Percentiles rank a stretch among this genome's conserved stretches.
Evolutionary conservation across 2,797 vertebrate genomes (phyloP).

Genomic region (Chelon labrosus): DNA sequence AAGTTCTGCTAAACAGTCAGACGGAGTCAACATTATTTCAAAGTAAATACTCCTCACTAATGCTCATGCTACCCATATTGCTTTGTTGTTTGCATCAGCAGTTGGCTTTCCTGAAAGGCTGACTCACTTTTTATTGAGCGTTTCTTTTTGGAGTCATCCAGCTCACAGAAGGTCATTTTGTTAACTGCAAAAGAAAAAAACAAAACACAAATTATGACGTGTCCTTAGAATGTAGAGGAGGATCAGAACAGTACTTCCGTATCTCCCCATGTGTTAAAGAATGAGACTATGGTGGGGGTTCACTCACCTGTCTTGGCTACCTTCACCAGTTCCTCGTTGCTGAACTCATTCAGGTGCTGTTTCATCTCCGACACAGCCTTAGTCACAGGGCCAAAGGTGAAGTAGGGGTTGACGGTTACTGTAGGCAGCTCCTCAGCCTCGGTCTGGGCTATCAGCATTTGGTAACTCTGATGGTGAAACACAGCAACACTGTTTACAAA

Average conservation of each 20-base stretch:
- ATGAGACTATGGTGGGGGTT: too few relatives aligned
- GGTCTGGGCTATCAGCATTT: slow-evolving; percentile 87
- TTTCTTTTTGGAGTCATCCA: slow-evolving; percentile 84
- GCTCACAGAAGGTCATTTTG: slow-evolving; percentile 88
- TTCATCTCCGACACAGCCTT: slow-evolving; percentile 88
- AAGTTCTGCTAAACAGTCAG: background rate
- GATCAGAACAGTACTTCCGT: background rate
- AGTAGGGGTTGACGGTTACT: slow-evolving; percentile 87
- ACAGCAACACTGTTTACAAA: background rate
- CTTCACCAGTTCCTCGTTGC: slow-evolving; percentile 87
- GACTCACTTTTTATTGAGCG: slow-evolving; percentile 80
- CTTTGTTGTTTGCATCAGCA: slow-evolving; percentile 3
- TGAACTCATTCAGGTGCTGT: slow-evolving; percentile 85
- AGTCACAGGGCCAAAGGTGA: slow-evolving; percentile 82
- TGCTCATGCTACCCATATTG: background rate
- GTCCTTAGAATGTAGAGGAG: background rate
- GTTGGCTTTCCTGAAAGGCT: background rate
- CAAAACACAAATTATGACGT: background rate
- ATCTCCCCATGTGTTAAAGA: background rate
- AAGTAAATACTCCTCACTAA: background rate
- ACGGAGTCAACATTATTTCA: background rate
- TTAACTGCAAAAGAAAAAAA: slow-evolving; percentile 78
- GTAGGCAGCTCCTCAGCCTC: slow-evolving; percentile 86
- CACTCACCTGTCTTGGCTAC: slow-evolving; percentile 82
- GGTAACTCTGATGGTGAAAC: slow-evolving; percentile 76